phyloP scores from a whole-genome alignment of 2,113 vertebrate genomes.

The Calcarius ornatus region DNA sequence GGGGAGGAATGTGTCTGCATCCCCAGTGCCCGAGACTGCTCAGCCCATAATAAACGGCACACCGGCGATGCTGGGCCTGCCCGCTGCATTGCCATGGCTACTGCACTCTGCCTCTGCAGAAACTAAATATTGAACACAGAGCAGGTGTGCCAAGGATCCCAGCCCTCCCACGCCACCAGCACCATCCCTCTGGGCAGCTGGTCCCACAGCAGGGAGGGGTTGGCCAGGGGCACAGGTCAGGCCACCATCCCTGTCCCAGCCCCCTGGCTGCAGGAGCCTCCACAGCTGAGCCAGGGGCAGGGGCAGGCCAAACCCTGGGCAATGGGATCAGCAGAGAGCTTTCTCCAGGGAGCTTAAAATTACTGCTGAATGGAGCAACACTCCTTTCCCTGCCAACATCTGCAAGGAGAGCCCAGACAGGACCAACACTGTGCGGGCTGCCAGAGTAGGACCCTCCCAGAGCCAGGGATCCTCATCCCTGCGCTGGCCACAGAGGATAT shows the following conservation, averaged over 20 bases:
- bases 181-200: not conserved
- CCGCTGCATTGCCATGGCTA: constrained; percentile 59
- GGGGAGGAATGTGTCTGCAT: not conserved
- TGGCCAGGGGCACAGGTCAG: rapidly evolving
- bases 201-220: not conserved
- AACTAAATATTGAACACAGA: constrained; percentile 36
- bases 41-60: not conserved
- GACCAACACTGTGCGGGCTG: not conserved
- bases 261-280: rapidly evolving
- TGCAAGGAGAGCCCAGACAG: not conserved
- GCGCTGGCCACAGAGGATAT: not conserved
- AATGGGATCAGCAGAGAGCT: not conserved
- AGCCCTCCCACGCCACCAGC: not conserved
- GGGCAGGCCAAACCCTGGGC: not conserved
- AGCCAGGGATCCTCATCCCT: not conserved
- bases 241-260: rapidly evolving
- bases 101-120: constrained; percentile 30
- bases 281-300: rapidly evolving
- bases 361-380: not conserved
- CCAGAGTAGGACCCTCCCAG: not conserved
- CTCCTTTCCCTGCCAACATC: not conserved
- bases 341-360: not conserved
- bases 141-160: not conserved
- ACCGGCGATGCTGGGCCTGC: not conserved
- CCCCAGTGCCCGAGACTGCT: not conserved